Percentiles rank a stretch among this genome's conserved stretches.
These are phyloP conservation scores for Eilema sororculum DNA, from an alignment of 2,888 invertebrate species.

Conservation along the genomic window DNA sequence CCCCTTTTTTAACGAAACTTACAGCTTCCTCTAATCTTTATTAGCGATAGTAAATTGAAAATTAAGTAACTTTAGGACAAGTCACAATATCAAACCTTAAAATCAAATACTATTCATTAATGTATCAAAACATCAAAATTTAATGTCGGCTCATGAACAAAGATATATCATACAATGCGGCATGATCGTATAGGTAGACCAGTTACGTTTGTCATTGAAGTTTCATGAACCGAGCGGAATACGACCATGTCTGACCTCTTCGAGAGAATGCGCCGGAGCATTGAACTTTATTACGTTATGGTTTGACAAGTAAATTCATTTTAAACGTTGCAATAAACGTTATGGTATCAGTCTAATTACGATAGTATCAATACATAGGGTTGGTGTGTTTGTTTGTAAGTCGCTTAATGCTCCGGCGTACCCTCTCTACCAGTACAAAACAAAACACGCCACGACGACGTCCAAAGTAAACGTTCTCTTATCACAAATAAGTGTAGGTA, in stretches of 20 bases:
- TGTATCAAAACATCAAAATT: conserved; percentile 68
- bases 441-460: conserved; percentile 29
- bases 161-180: conserved; percentile 46
- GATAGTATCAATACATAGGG: conserved; percentile 6
- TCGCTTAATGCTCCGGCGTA: conserved; percentile 33
- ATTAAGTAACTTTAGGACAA: conserved; percentile 70
- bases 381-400: conserved; percentile 16
- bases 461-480: conserved; percentile 40
- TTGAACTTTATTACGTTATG: conserved; percentile 13
- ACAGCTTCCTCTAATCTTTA: conserved; percentile 65
- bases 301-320: not conserved
- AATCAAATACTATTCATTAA: conserved; percentile 61
- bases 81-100: conserved; percentile 78
- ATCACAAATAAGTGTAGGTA: conserved; percentile 49
- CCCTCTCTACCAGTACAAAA: conserved; percentile 28
- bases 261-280: conserved; percentile 35
- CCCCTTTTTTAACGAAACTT: conserved; percentile 50
- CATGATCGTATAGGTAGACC: conserved; percentile 32
- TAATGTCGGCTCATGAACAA: conserved; percentile 45
- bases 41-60: conserved; percentile 69
- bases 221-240: conserved; percentile 54
- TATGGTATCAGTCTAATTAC: conserved; percentile 22
- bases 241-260: conserved; percentile 35
- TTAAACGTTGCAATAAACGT: not conserved
- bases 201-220: conserved; percentile 24